These are phyloP conservation scores for Sinopyrophorus schimmeli DNA, from an alignment of 2,888 invertebrate species.

Conservation along the genomic window DNA sequence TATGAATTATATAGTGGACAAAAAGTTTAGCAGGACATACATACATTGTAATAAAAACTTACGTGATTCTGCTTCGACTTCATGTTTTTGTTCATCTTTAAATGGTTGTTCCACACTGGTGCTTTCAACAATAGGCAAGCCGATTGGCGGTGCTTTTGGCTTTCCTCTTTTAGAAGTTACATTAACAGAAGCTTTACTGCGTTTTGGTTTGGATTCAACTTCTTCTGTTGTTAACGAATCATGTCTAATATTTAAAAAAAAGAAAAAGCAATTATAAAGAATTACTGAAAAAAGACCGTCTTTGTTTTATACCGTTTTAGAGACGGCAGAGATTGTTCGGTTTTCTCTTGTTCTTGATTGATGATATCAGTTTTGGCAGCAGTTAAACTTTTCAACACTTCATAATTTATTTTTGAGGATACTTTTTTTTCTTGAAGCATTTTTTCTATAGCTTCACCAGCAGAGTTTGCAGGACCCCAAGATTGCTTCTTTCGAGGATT, in stretches of 20 bases:
- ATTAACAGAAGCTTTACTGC: constrained; percentile 6
- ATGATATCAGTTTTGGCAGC: constrained; percentile 33
- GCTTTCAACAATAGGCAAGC: constrained; percentile 14
- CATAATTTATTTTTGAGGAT: constrained; percentile 97
- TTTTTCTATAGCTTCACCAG: constrained; percentile 93
- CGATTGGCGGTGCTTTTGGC: constrained; percentile 2
- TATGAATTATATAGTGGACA: too few relatives aligned
- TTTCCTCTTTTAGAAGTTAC: neutral
- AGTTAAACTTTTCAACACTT: constrained; percentile 85
- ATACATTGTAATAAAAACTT: too few relatives aligned
- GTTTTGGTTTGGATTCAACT: too few relatives aligned
- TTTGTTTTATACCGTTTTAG: too few relatives aligned
- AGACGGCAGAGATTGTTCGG: too few relatives aligned
- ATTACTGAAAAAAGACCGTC: too few relatives aligned
- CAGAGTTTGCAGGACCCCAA: constrained; percentile 67
- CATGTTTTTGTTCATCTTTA: constrained; percentile 1
- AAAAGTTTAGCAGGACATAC: too few relatives aligned
- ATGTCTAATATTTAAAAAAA: too few relatives aligned
- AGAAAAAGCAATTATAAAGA: too few relatives aligned
- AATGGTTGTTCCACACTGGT: constrained; percentile 7
- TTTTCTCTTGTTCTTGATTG: too few relatives aligned
- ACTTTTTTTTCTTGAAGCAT: constrained; percentile 95
- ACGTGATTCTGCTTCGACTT: neutral
- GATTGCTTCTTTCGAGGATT: constrained; percentile 64
- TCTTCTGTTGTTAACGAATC: too few relatives aligned